A percentile compares a stretch with the other conserved stretches of the same genome.
Conservation (phyloP, 1,140 invertebrate genomes). For the Hormaphis cornu region DNA sequence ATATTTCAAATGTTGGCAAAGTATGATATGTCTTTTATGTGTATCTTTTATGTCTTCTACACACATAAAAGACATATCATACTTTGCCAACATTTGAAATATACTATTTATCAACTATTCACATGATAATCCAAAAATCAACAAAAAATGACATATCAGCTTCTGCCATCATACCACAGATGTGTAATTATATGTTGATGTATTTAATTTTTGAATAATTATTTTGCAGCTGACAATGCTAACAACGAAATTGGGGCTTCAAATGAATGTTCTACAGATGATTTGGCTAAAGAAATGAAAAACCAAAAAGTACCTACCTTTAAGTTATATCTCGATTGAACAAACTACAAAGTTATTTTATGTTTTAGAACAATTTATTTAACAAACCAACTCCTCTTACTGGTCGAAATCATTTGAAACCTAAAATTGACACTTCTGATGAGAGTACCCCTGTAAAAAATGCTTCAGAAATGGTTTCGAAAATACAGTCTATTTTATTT, state of each 20-base stretch:
- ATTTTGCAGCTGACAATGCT: conserved; percentile 1
- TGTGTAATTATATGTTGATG: neutral
- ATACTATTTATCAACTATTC: too few relatives aligned
- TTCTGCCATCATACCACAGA: too few relatives aligned
- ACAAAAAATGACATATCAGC: too few relatives aligned
- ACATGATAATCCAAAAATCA: too few relatives aligned
- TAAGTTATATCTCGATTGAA: neutral
- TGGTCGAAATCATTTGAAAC: conserved; percentile 22
- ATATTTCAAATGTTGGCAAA: too few relatives aligned
- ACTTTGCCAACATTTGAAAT: too few relatives aligned
- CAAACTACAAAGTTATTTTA: neutral
- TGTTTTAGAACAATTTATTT: conserved; percentile 16
- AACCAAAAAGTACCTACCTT: conserved; percentile 20
- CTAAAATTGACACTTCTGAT: conserved; percentile 17
- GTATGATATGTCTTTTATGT: too few relatives aligned
- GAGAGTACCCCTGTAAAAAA: conserved; percentile 6
- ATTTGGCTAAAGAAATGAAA: conserved; percentile 25
- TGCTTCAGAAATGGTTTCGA: conserved; percentile 19
- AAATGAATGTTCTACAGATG: conserved; percentile 23
- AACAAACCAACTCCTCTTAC: conserved; percentile 21
- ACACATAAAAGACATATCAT: too few relatives aligned
- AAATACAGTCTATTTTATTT: conserved; percentile 18
- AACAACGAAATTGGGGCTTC: conserved; percentile 16
- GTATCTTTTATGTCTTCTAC: too few relatives aligned
- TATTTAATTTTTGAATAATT: neutral